Evolutionary conservation across 2,113 vertebrate genomes (phyloP), one percentile per base, ranked within the genome.

Genomic region (Engraulis encrasicolus): DNA sequence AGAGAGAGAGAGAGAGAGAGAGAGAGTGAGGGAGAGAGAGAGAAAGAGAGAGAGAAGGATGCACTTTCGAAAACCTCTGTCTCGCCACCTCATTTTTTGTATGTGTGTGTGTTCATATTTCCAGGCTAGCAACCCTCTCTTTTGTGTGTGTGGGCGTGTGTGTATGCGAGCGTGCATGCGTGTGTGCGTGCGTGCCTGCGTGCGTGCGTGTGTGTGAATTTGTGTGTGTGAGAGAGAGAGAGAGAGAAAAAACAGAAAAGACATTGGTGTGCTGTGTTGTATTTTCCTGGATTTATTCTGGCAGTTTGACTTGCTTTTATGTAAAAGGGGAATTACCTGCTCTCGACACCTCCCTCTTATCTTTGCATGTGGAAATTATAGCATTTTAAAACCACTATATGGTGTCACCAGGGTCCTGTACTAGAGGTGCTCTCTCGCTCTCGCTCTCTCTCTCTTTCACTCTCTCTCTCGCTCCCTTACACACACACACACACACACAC

Each of bases 281-380:
- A 74, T 50, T 79, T 61, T 20, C 5, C 38, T 81, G 78, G 34
- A 31, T 79, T 49, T 79, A n/a, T 18, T 58, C 50, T 77, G 82
- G 74, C 38, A 77, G 81, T 82, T 84, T 86, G 87, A 94, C 91
- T 78, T 48, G 84, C 91, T 87, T 92, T 95, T 96, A 96, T 94
- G 95, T 96, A 94, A 93, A 84, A 88, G 93, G 94, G 96, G 96
- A 92, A 97, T 96, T 95, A 96, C 96, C 96, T 97, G 94, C 95
- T 96, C 93, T 93, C 92, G 95, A 92, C 94, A 94, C 54, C 20
- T 81, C 58, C 95, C 94, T 95, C 95, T 97, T 96, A 96, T 97
- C 96, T 96, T 93, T 94, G 93, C 88, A 93, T 92, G 93, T 91
- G 93, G 93, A 96, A 95, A 97, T 95, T 94, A 96, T 96, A 87